Evolutionary conservation across 2,113 vertebrate genomes (phyloP).

Genomic region (Orientallactaga bullata): DNA sequence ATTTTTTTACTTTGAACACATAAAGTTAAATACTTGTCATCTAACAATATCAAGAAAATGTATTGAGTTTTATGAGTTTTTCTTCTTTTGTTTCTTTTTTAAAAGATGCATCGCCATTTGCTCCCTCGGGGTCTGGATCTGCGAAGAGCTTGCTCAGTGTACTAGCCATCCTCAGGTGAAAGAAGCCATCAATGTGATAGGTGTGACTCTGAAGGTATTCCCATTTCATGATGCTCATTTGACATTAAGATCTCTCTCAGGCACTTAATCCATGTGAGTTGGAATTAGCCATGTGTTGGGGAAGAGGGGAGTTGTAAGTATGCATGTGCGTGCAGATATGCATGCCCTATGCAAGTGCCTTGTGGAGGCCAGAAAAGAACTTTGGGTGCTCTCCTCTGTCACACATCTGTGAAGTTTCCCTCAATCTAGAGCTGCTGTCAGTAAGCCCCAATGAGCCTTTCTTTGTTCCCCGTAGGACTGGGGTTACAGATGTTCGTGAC

Average conservation of each 20-base stretch:
- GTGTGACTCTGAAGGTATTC: slow-evolving; percentile 97
- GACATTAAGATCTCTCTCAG: neutral
- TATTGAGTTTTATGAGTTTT: slow-evolving; percentile 18
- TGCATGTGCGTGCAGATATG: no score
- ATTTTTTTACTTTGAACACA: slow-evolving; percentile 34
- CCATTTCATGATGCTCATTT: neutral
- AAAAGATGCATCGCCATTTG: slow-evolving; percentile 96
- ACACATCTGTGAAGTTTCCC: no score
- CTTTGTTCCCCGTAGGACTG: no score
- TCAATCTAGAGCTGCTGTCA: no score
- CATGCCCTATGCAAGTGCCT: no score
- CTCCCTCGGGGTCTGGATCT: slow-evolving; percentile 97
- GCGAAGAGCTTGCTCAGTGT: slow-evolving; percentile 93
- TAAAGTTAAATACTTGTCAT: slow-evolving; percentile 6
- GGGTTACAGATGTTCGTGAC: no score
- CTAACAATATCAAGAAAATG: slow-evolving; percentile 43
- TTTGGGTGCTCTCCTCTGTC: no score
- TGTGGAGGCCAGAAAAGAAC: no score
- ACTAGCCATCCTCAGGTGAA: slow-evolving; percentile 94
- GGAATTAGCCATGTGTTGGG: neutral
- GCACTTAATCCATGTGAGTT: neutral
- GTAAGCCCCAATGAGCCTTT: no score
- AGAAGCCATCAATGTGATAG: slow-evolving; percentile 96
- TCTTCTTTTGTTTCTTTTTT: slow-evolving; percentile 9
- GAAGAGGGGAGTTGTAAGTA: no score